Conservation (phyloP, 2,113 vertebrate genomes). For the Neopipo cinnamomea region DNA sequence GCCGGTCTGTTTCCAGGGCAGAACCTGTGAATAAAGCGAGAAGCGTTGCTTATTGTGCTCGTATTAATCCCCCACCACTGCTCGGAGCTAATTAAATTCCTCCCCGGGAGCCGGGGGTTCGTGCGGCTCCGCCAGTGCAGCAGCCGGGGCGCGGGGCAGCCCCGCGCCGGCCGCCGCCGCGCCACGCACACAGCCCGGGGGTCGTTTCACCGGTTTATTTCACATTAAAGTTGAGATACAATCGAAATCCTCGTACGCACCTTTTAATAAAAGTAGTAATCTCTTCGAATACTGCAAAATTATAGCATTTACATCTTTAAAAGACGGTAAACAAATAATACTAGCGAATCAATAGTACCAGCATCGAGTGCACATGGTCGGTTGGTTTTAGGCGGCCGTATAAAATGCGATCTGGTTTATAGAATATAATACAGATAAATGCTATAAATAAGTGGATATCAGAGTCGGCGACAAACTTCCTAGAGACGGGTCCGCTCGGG, state of each 20-base stretch:
- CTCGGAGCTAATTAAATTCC: slow-evolving; percentile 78
- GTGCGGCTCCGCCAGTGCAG: neutral
- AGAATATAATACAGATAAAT: slow-evolving; percentile 19
- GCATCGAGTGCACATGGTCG: slow-evolving; percentile 49
- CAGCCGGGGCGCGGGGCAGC: neutral
- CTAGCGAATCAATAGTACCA: slow-evolving; percentile 53
- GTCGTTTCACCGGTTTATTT: slow-evolving; percentile 72
- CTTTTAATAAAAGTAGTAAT: slow-evolving; percentile 72
- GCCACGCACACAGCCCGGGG: slow-evolving; percentile 47
- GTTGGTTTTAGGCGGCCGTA: slow-evolving; percentile 26
- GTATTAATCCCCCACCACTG: slow-evolving; percentile 64
- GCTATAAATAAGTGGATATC: neutral
- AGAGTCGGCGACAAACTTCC: neutral
- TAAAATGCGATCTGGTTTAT: slow-evolving; percentile 47
- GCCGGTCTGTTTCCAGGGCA: neutral
- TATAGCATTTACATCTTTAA: slow-evolving; percentile 71
- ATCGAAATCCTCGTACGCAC: slow-evolving; percentile 67
- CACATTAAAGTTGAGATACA: slow-evolving; percentile 71
- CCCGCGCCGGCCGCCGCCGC: neutral
- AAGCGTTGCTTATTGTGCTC: slow-evolving; percentile 73
- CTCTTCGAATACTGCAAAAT: slow-evolving; percentile 68
- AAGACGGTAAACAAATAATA: slow-evolving; percentile 69
- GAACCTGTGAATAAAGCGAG: slow-evolving; percentile 63
- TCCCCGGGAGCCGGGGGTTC: slow-evolving; percentile 16
- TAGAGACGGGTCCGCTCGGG: neutral